Base-by-base conservation (phyloP, 2,113 vertebrate genomes). In the Notothenia coriiceps region DNA sequence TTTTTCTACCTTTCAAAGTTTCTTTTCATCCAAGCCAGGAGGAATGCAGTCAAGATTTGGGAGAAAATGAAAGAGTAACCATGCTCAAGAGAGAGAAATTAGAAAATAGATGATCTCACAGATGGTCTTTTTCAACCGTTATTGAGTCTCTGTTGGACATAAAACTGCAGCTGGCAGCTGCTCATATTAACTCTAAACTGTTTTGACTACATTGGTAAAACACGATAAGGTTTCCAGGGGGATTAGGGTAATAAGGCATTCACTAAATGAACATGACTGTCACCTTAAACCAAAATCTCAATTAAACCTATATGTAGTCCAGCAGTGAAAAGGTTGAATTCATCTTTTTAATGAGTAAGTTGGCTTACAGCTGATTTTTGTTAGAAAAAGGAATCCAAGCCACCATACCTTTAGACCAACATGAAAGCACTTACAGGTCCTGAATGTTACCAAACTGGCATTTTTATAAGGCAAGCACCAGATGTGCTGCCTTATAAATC, bases 401-500 rank as follows among this genome's bases (percentile, higher is more conserved):
- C 29, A 50, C 22, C 14, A 20, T 82, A 80, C 78, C 22, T 81
- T 79, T 12, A 73, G 63, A 77, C 63, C 50, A 83, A 71, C 86
- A 74, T 83, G 29, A 90, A 85, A 87, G 82, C 65, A 46, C 84
- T 77, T 76, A 76, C 67, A 66, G 69, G 66, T 77, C 60, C 71
- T 77, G 64, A 89, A 77, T 87, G 88, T 91, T 89, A 90, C 80
- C 82, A 90, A 91, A 88, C 52, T 79, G 90, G 87, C 88, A 86
- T 90, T 93, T 94, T 93, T 92, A 91, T 86, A 86, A 81, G 91
- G 77, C 51, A 6, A 67, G 72, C 69, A 65, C 89, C 94, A 94
- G 93, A 94, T 94, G 92, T 91, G 82, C 86, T 54, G 73, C 75
- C 89, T 81, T 86, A 80, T 92, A 94, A 92, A 94, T 91, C 88